Base-by-base conservation (phyloP, 2,797 vertebrate genomes). In the Sparidentex hasta region DNA sequence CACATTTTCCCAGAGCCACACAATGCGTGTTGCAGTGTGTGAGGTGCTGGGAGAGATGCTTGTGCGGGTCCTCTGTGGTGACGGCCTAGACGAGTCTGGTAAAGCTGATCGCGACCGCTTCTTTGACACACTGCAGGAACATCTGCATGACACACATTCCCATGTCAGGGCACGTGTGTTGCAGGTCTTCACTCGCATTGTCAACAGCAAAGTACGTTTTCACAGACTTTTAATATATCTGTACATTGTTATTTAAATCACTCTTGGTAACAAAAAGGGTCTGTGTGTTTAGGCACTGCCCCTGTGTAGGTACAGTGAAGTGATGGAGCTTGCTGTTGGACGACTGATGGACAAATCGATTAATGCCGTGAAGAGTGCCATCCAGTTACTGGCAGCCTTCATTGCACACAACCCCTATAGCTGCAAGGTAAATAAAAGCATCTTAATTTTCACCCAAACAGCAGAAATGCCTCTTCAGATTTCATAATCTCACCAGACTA, bases 371-470 rank as follows among this genome's bases (percentile, higher is more conserved):
- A 99, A 99, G 94, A 98, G 96, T 18, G 97, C 98, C 0, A 97
- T 99, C 87, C 98, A 98, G 83, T 95, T 99, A 63, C 92, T 99
- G 87, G 97, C 97, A 73, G 96, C 96, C 0, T 99, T 99, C 87
- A 96, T 99, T 8, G 97, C 97, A 71, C 98, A 98, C 88, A 99
- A 99, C 87, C 98, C 98, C 16, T 99, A 99, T 87, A 98, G 97
- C 86, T 97, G 96, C 95, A 99, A 98, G 96, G 98, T 99, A 94
- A 86, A 14, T n/a, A 1, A 13, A 56, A 65, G 20, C 50, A 54
- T 14, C 16, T 16, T 21, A 0, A 20, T 65, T 78, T 21, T 9
- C 2, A 33, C 5, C 2, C 8, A 6, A 76, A 2, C 23, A 5
- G 0, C 1, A 11, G 13, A 20, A 3, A 1, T 55, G n/a, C n/a